Evolutionary conservation across 2,113 vertebrate genomes (phyloP).

Genomic region (Osmerus eperlanus): DNA sequence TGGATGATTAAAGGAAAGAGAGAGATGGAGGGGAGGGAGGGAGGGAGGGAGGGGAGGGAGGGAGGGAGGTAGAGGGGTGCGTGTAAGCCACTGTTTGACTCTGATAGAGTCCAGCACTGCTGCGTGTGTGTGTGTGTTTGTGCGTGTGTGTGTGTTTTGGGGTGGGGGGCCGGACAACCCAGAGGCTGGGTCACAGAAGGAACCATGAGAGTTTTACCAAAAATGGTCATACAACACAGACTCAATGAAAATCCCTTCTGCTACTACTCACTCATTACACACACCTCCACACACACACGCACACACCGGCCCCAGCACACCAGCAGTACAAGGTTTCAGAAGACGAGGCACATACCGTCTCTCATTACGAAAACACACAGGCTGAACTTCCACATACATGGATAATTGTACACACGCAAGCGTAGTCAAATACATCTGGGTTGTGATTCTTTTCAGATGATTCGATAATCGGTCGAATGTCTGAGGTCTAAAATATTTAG

Average conservation of each 20-base stretch:
- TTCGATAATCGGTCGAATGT: no score
- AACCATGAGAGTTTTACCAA: conserved; percentile 73
- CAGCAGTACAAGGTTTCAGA: background rate
- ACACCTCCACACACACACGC: conserved; percentile 25
- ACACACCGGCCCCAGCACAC: conserved; percentile 20
- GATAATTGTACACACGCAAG: no score
- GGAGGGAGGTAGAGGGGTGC: no score
- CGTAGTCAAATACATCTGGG: no score
- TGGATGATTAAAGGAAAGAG: conserved; percentile 23
- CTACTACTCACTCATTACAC: conserved; percentile 30
- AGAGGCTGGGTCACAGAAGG: conserved; percentile 60
- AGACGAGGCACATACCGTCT: no score
- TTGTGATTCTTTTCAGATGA: no score
- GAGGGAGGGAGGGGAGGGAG: no score
- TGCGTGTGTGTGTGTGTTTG: background rate
- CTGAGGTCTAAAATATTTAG: no score
- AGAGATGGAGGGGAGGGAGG: conserved; percentile 1
- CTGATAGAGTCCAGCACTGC: conserved; percentile 63
- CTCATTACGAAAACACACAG: no score
- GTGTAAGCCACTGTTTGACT: conserved; percentile 36
- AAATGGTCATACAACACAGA: conserved; percentile 72
- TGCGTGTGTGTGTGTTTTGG: no score
- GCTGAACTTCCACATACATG: no score
- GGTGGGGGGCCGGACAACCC: conserved; percentile 42
- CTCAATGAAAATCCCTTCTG: conserved; percentile 55